These are phyloP conservation scores for Amia ocellicauda DNA, from an alignment of 2,113 vertebrate genomes.

Conservation along the genomic window DNA sequence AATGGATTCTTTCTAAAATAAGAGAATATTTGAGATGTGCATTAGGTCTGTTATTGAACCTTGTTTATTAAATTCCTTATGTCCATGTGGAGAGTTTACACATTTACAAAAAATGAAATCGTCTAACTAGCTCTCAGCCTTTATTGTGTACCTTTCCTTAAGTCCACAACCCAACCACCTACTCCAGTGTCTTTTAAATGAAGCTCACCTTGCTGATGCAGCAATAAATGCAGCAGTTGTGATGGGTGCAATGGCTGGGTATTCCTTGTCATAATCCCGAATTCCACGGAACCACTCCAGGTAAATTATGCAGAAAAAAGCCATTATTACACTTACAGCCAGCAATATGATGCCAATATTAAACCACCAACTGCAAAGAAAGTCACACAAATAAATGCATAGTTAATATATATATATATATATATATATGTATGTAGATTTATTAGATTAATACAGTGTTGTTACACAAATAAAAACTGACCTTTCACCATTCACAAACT, in stretches of 20 bases:
- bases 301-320: conserved; percentile 86
- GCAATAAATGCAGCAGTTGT: conserved; percentile 84
- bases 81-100: too few species aligned
- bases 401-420: neutral
- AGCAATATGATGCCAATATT: conserved; percentile 69
- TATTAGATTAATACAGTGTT: too few species aligned
- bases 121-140: too few species aligned
- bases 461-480: neutral
- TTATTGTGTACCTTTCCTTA: too few species aligned
- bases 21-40: too few species aligned
- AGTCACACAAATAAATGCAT: conserved; percentile 3
- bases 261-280: conserved; percentile 79
- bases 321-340: conserved; percentile 68
- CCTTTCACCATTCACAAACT: neutral
- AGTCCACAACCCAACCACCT: too few species aligned
- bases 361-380: conserved; percentile 78
- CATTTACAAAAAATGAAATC: too few species aligned
- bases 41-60: too few species aligned
- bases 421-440: too few species aligned
- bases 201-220: conserved; percentile 84
- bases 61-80: too few species aligned
- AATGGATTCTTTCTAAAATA: too few species aligned
- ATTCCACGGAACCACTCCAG: conserved; percentile 88
- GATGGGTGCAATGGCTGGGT: conserved; percentile 81
- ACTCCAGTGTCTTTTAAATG: too few species aligned